These are phyloP conservation scores for Alouatta palliata DNA, from an alignment of 2,113 vertebrate species.

Conservation along the genomic window DNA sequence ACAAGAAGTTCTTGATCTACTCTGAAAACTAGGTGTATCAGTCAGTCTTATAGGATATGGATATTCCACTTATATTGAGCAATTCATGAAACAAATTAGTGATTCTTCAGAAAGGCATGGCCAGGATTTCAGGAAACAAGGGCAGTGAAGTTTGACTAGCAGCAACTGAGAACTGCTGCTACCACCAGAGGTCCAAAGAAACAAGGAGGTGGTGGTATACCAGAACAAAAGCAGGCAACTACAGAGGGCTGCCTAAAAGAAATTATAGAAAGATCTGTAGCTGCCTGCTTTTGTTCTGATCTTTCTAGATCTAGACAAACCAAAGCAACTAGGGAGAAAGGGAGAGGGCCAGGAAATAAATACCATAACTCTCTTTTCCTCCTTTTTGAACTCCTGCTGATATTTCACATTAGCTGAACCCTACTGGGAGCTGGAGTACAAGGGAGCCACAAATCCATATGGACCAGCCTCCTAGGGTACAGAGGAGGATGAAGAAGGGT, in stretches of 20 bases:
- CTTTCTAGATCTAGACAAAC: neutral
- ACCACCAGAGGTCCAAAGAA: neutral
- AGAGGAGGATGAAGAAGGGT: neutral
- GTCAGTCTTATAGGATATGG: neutral
- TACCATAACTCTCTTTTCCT: neutral
- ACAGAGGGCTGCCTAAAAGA: neutral
- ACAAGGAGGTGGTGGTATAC: accelerated
- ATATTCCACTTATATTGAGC: neutral
- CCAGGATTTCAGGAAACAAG: neutral
- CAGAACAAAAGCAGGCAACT: neutral
- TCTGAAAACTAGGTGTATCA: neutral
- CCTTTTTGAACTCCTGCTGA: neutral
- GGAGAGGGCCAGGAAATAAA: neutral
- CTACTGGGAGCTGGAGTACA: neutral
- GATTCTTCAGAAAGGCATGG: neutral
- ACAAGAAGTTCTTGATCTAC: neutral
- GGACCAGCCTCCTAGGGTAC: neutral
- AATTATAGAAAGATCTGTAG: neutral
- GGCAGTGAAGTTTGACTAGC: neutral
- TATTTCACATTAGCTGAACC: neutral
- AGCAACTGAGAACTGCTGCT: neutral
- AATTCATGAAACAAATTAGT: neutral
- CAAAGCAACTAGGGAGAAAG: neutral
- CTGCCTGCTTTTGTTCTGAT: no score
- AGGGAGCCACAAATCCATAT: neutral